These are phyloP conservation scores for Picus viridis DNA, from an alignment of 2,797 vertebrate genomes.

Conservation along the genomic window DNA sequence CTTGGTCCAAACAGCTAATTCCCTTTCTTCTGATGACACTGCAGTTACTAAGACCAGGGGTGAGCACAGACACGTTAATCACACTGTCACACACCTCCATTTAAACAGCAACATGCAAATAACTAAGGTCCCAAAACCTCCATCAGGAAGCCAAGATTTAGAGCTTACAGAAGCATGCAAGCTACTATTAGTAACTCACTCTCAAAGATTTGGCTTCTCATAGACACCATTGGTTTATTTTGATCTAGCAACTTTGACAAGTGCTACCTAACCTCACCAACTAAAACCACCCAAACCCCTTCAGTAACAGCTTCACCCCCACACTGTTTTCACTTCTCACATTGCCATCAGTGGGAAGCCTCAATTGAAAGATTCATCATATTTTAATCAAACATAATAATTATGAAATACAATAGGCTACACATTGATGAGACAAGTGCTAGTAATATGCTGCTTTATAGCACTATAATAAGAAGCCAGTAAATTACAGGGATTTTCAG, in stretches of 20 bases:
- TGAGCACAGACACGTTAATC: rapidly evolving
- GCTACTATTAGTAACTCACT: background rate
- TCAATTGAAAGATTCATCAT: background rate
- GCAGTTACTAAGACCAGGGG: background rate
- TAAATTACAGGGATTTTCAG: conserved; percentile 35
- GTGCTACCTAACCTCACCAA: background rate
- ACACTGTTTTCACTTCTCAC: background rate
- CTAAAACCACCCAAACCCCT: background rate
- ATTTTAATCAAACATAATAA: conserved; percentile 4
- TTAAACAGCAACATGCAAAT: background rate
- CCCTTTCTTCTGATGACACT: background rate
- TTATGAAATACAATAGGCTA: background rate
- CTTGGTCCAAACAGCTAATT: background rate
- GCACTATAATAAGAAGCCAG: conserved; percentile 21
- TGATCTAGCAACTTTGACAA: background rate
- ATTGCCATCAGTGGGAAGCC: background rate
- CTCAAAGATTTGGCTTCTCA: background rate
- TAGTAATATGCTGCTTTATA: background rate
- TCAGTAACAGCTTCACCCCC: background rate
- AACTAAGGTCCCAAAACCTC: background rate
- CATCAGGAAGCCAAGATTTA: background rate
- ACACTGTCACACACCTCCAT: background rate
- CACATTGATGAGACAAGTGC: background rate
- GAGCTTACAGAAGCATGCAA: background rate
- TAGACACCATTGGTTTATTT: background rate